A percentile compares a stretch with the other conserved stretches of the same genome.
Conservation (phyloP, 2,113 vertebrate species). For the Theropithecus gelada region DNA sequence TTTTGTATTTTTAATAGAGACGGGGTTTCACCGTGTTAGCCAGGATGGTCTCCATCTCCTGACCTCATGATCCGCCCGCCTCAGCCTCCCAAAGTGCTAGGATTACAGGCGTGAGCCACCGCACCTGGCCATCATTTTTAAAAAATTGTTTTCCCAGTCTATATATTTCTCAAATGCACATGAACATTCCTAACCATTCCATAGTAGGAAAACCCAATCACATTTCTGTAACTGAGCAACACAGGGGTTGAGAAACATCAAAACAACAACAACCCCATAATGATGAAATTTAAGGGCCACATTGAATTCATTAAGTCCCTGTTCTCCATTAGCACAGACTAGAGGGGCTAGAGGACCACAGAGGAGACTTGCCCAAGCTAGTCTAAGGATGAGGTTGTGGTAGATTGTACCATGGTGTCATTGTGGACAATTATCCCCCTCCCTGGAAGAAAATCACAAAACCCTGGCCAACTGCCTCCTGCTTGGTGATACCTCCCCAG, state of each 20-base stretch:
- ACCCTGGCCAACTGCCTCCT: fast-evolving
- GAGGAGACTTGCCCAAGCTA: background rate
- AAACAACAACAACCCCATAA: background rate
- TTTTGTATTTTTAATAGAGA: too few species aligned
- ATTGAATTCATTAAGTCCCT: background rate
- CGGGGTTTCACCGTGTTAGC: too few species aligned
- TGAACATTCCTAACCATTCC: background rate
- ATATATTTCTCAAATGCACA: background rate
- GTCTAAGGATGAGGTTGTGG: background rate
- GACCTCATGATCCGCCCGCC: too few species aligned
- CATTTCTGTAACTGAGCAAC: background rate
- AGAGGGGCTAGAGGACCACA: background rate
- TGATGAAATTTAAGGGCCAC: background rate
- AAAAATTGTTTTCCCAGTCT: background rate
- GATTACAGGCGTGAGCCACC: too few species aligned
- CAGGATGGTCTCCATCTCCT: too few species aligned
- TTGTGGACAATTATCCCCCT: background rate
- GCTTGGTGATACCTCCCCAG: background rate
- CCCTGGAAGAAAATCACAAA: background rate
- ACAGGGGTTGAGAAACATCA: background rate
- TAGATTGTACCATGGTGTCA: fast-evolving
- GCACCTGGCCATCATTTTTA: too few species aligned
- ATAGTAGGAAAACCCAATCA: background rate
- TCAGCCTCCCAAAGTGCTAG: too few species aligned
- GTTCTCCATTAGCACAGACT: background rate